Conservation (phyloP, 2,888 invertebrate species). For the Meteorus cinctellus region DNA sequence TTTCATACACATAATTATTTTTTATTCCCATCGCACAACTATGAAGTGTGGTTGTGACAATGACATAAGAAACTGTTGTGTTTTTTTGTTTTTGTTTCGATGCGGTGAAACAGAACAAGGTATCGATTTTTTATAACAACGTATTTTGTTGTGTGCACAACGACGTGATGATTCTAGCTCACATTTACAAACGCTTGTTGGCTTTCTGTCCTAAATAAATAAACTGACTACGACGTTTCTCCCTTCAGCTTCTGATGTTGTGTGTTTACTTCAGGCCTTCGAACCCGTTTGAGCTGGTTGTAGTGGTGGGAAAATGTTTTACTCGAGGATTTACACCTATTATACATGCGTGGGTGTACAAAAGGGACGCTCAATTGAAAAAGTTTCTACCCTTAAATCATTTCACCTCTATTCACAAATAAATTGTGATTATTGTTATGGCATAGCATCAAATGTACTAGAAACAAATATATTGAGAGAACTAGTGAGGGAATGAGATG, state of each 20-base stretch:
- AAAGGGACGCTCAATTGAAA: slow-evolving; percentile 12
- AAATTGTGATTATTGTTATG: slow-evolving; percentile 1
- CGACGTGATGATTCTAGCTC: slow-evolving; percentile 50
- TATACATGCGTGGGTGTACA: not conserved
- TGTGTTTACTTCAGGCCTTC: slow-evolving; percentile 59
- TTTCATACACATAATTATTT: too few relatives aligned
- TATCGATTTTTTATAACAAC: slow-evolving; percentile 62
- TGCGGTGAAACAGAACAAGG: slow-evolving; percentile 48
- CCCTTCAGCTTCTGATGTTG: slow-evolving; percentile 31
- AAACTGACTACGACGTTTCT: slow-evolving; percentile 50
- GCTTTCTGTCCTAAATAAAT: slow-evolving; percentile 64
- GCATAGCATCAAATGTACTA: not conserved
- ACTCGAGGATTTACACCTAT: slow-evolving; percentile 41
- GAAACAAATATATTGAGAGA: not conserved
- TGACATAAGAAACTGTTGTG: too few relatives aligned
- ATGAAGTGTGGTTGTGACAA: too few relatives aligned
- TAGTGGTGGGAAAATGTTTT: slow-evolving; percentile 29
- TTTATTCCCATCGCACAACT: too few relatives aligned
- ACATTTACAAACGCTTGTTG: slow-evolving; percentile 57
- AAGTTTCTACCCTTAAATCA: not conserved
- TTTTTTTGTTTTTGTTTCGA: not conserved
- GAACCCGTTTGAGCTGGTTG: slow-evolving; percentile 54
- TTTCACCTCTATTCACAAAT: not conserved
- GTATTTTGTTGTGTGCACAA: slow-evolving; percentile 54
- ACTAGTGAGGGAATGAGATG: not conserved